Conservation (phyloP, 2,888 invertebrate species). For the Melinaea marsaeus region DNA sequence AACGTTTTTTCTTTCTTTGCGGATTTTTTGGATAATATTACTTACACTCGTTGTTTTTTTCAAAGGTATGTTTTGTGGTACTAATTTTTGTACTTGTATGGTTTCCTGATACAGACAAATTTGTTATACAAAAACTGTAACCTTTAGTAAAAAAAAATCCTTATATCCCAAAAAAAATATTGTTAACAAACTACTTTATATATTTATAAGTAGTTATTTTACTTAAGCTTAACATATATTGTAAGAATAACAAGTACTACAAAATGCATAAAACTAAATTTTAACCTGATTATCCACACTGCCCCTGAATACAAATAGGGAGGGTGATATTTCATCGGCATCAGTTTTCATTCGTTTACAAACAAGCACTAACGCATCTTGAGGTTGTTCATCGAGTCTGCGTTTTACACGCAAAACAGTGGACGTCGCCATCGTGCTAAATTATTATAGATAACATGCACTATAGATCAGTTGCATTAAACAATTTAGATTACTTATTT, state of each 20-base stretch:
- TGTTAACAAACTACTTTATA: too few species aligned
- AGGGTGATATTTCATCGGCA: conserved; percentile 70
- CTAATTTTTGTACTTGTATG: conserved; percentile 50
- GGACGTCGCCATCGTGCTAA: conserved; percentile 56
- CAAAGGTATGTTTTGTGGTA: conserved; percentile 53
- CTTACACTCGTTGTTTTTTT: conserved; percentile 51
- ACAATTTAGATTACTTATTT: too few species aligned
- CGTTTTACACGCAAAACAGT: conserved; percentile 86
- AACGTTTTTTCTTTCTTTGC: conserved; percentile 58
- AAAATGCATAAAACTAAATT: neutral
- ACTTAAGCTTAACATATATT: too few species aligned
- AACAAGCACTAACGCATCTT: conserved; percentile 82
- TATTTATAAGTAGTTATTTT: too few species aligned
- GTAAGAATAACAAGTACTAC: too few species aligned
- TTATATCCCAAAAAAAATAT: too few species aligned
- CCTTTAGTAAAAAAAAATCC: too few species aligned
- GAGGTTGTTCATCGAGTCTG: conserved; percentile 83
- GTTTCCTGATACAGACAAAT: conserved; percentile 50
- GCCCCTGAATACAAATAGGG: conserved; percentile 84
- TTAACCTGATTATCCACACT: conserved; percentile 83
- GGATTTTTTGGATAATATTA: conserved; percentile 61
- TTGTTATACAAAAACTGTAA: too few species aligned
- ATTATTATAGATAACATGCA: neutral
- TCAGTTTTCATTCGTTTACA: conserved; percentile 83
- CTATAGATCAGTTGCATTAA: too few species aligned